A percentile compares a stretch with the other conserved stretches of the same genome.
These are phyloP conservation scores for Valencia hispanica DNA, from an alignment of 2,797 vertebrate species.

Conservation along the genomic window DNA sequence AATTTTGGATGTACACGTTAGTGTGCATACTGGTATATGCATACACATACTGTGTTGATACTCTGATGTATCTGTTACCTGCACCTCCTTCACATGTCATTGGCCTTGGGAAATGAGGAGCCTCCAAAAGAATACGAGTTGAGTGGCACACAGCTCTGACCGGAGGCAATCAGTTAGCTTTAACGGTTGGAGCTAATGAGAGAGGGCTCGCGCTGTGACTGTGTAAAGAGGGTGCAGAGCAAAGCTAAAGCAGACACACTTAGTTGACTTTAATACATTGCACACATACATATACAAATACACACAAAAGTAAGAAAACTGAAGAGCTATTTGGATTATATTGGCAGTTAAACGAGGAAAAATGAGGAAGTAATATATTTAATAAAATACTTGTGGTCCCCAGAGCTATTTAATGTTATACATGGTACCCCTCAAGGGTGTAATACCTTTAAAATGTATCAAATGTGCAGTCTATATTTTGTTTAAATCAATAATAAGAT, in stretches of 20 bases:
- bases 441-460: background rate
- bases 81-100: slow-evolving; percentile 76
- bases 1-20: slow-evolving; percentile 3
- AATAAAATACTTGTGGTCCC: slow-evolving; percentile 27
- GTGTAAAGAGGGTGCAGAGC: slow-evolving; percentile 48
- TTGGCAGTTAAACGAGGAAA: slow-evolving; percentile 36
- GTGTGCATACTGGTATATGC: background rate
- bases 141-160: slow-evolving; percentile 50
- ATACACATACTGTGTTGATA: slow-evolving; percentile 17
- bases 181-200: slow-evolving; percentile 67
- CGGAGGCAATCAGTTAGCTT: slow-evolving; percentile 64
- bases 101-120: slow-evolving; percentile 70
- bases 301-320: slow-evolving; percentile 5
- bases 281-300: slow-evolving; percentile 4
- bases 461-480: background rate
- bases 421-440: background rate
- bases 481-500: background rate
- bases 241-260: slow-evolving; percentile 59
- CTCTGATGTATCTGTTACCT: slow-evolving; percentile 73
- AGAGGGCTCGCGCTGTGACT: slow-evolving; percentile 46
- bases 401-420: background rate
- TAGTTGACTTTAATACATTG: slow-evolving; percentile 62
- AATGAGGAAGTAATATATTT: slow-evolving; percentile 22
- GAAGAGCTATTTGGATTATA: slow-evolving; percentile 45
- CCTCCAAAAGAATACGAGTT: slow-evolving; percentile 49